A percentile compares a stretch with the other conserved stretches of the same genome.
phyloP scores from a whole-genome alignment of 1,140 invertebrate species.

The Meloidogyne hapla region DNA sequence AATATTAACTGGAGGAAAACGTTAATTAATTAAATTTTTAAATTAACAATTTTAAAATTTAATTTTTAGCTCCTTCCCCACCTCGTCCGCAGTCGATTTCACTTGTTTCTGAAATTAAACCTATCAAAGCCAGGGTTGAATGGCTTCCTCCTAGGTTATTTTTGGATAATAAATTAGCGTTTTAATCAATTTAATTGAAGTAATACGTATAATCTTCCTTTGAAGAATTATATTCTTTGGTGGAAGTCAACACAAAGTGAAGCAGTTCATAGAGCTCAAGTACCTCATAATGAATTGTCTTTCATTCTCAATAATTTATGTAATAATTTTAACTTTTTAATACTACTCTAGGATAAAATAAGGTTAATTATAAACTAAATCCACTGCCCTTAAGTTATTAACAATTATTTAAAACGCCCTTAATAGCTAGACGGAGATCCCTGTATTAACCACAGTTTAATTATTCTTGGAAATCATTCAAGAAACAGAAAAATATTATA shows the following conservation, averaged over 20 bases:
- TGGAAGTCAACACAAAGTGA: conserved; percentile 47
- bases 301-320: conserved; percentile 53
- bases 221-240: conserved; percentile 54
- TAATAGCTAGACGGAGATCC: too few species aligned
- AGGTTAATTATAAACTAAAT: too few species aligned
- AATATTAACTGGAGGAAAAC: conserved; percentile 60
- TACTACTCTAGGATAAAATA: too few species aligned
- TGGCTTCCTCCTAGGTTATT: conserved; percentile 51
- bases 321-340: too few species aligned
- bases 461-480: too few species aligned
- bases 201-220: conserved; percentile 40
- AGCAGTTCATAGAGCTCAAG: conserved; percentile 37
- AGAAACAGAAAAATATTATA: too few species aligned
- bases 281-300: conserved; percentile 41
- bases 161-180: too few species aligned
- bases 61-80: conserved; percentile 50
- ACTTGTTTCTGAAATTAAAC: conserved; percentile 51
- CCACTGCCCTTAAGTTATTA: too few species aligned
- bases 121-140: conserved; percentile 53
- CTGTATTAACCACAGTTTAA: too few species aligned
- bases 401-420: too few species aligned
- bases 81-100: conserved; percentile 58
- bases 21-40: conserved; percentile 47
- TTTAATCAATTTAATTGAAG: neutral
- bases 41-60: neutral